Base-by-base conservation (phyloP, 2,797 vertebrate genomes). In the Acipenser oxyrinchus region DNA sequence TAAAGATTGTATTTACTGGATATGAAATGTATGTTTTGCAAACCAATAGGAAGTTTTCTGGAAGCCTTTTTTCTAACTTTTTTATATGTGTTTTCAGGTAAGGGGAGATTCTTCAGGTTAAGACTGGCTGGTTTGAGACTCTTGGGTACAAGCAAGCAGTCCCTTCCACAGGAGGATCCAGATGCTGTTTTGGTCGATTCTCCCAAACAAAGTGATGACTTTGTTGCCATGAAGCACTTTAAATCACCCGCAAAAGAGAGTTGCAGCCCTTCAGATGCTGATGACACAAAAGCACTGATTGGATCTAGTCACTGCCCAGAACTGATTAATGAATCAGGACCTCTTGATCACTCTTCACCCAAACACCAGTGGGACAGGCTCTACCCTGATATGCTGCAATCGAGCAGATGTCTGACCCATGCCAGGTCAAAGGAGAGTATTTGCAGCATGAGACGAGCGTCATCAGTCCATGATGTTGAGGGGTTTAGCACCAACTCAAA, bases 381-480 rank as follows among this genome's bases (percentile, higher is more conserved):
- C 77, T 93, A 92, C 73, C 88, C 92, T 1, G 93, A 95, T 63
- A 91, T 81, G 69, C 87, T 92, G 49, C 92, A 91, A 76, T 93
- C 92, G 70, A 93, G 88, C 59, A 89, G 87, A 67, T 93, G 90
- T 67, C 82, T 98, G 71, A 90, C 93, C 53, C 93, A 94, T 77
- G 90, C 92, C 77, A 90, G 90, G 72, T 95, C 95, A 18, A 92
- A 89, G 79, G 94, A 93, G 78, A 98, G 94, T 77, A 72, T 95
- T 77, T 93, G 85, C 77, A 97, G 93, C 74, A 92, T 98, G 83
- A 90, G 96, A 70, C 90, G 96, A 72, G 96, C 95, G 0, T 99
- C 97, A 60, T 98, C 96, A 0, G 94, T 96, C 68, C 96, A 98
- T 53, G 95, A 98, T 75, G 95, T 99, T 61, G 94, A 99, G 88